Evolutionary conservation across 2,797 vertebrate species (phyloP).

Genomic region (Halcyon badia): DNA sequence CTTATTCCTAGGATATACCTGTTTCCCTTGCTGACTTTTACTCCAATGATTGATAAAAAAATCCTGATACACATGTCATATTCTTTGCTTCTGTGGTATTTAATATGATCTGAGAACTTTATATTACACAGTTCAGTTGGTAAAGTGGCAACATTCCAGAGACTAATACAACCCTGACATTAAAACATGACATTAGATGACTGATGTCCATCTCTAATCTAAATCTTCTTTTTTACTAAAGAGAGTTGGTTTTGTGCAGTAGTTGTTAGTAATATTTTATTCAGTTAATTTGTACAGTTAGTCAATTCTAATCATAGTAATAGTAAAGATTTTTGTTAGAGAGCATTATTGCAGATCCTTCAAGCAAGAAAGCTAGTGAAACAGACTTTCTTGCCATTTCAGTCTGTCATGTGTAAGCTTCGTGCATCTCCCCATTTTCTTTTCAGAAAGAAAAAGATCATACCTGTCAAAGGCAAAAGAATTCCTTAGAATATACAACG

Average conservation of each 20-base stretch:
- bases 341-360: neutral
- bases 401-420: neutral
- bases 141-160: constrained; percentile 19
- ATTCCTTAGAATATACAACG: neutral
- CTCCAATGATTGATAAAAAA: neutral
- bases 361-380: neutral
- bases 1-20: neutral
- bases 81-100: neutral
- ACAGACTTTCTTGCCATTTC: neutral
- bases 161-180: neutral
- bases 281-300: neutral
- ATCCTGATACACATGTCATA: neutral
- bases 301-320: neutral
- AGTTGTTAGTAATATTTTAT: neutral
- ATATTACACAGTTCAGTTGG: neutral
- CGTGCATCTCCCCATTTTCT: neutral
- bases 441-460: neutral
- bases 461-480: neutral
- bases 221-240: neutral
- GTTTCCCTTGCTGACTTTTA: neutral
- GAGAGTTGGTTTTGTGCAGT: neutral
- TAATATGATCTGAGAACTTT: neutral
- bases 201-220: neutral
- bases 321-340: neutral
- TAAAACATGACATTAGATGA: neutral